phyloP scores from a whole-genome alignment of 2,797 vertebrate species.

The Myotis vivesi region DNA sequence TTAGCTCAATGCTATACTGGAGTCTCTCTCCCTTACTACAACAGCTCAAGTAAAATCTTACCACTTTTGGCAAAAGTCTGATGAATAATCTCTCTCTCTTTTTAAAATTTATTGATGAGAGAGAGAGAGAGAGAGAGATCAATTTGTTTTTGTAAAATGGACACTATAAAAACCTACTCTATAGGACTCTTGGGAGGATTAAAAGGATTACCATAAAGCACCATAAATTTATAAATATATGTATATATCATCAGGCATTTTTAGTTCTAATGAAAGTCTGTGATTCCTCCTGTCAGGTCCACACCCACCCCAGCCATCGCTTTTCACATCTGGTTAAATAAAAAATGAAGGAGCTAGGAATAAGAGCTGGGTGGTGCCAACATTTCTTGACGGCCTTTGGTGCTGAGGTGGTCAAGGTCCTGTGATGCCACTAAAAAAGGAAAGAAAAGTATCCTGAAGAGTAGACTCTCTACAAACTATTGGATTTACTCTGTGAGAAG shows the following conservation, averaged over 20 bases:
- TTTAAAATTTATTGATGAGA: background rate
- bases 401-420: background rate
- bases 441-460: background rate
- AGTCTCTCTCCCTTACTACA: background rate
- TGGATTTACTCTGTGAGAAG: background rate
- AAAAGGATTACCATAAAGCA: constrained; percentile 1
- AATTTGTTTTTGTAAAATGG: background rate
- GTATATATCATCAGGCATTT: background rate
- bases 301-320: background rate
- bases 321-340: background rate
- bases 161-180: background rate
- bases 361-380: background rate
- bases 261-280: background rate
- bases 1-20: background rate
- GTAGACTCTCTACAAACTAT: background rate
- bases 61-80: background rate
- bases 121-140: background rate
- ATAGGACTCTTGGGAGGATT: background rate
- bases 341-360: background rate
- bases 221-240: background rate
- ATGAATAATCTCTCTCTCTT: constrained; percentile 24
- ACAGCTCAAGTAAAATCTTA: background rate
- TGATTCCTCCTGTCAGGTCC: background rate
- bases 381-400: background rate
- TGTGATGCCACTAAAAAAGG: background rate